Base-by-base conservation (phyloP, 1,140 invertebrate species). In the Meloidogyne floridensis region DNA sequence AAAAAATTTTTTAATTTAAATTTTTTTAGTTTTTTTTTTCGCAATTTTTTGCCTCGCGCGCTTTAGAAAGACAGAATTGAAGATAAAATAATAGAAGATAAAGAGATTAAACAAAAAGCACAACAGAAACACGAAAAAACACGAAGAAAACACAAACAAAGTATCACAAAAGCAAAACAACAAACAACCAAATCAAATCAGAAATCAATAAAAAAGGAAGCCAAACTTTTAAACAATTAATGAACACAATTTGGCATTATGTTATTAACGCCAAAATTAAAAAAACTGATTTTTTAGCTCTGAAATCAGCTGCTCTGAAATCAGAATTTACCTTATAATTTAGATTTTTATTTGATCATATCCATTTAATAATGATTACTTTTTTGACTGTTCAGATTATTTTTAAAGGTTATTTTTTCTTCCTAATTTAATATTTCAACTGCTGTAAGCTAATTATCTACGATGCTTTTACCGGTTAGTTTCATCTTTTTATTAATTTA, bases 391-490 rank as follows among this genome's bases (percentile, higher is more conserved):
- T 32, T 32, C 1, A 32, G 32, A 32, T 32, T 32, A 32, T 32
- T 32, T 32, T 32, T 32, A 32, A 32, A 1, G 32, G 32, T 32
- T 32, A 32, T 32, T 32, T 32, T 32, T 32, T 32, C 32, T 32
- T 32, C 32, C 32, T 32, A 32, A 32, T 32, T 32, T 32, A 32
- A 32, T 32, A 32, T 32, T 47, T 47, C 47, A 47, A 47, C 47
- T 47, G 47, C 47, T 1, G 7, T 1, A 47, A 47, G 13, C 0
- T 59, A 65, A n/a, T 65, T 65, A 18, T n/a, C 15, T 6, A 7
- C 5, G 3, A 80, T 80, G 80, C 51, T 76, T 78, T 9, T 80
- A 80, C 80, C 80, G 13, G 80, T 80, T 11, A n/a, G 77, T 47
- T 11, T 32, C n/a, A 11, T 43, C 56, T 20, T 0, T 18, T 54